Base-by-base conservation (phyloP, 2,888 invertebrate genomes). In the Pterostichus madidus region DNA sequence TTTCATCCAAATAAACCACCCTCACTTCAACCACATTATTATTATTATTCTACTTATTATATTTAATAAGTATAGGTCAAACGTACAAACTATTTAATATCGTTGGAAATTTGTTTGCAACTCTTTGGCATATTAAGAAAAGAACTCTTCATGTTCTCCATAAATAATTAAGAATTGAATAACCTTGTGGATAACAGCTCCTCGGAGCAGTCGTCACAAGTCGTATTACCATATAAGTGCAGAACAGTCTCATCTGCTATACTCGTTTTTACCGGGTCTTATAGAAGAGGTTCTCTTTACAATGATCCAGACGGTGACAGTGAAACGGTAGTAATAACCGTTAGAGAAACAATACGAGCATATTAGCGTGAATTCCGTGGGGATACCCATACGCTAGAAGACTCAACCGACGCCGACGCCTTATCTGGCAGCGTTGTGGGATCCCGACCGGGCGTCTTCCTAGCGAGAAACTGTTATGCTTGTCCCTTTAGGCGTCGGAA, bases 281-380 rank as follows among this genome's bases (percentile, higher is more conserved):
- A 8, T 11, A 24, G 24, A 71, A 44, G 39, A 71, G 39, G 31
- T 44, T 44, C 13, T 46, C 71, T 8, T 71, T 71, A 44, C 13
- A 71, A 44, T 32, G 53, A 68, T 71, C 53, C 80, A 68, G 31
- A 68, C 53, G 59, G 35, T 80, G 80, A 80, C 80, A 80, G 24
- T 44, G 56, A 73, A 73, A 78, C 46, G 39, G 53, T 44, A 52
- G 73, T 80, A 71, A 80, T 80, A 80, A 80, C 56, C 80, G 80
- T 80, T 71, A 80, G 56, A 52, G 71, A 44, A 80, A 80, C 80
- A 80, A 80, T 80, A 80, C 56, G 80, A 73, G 73, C 80, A 73
- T 80, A 80, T 80, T 80, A 80, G 80, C 71, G 71, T 17, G 80
- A 73, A 73, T 56, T 56, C 80, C 80, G 35, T 44, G 11, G 80